Evolutionary conservation across 2,888 invertebrate genomes (phyloP), one percentile per base, ranked within the genome.

Genomic region (Drosophila imparisetae): DNA sequence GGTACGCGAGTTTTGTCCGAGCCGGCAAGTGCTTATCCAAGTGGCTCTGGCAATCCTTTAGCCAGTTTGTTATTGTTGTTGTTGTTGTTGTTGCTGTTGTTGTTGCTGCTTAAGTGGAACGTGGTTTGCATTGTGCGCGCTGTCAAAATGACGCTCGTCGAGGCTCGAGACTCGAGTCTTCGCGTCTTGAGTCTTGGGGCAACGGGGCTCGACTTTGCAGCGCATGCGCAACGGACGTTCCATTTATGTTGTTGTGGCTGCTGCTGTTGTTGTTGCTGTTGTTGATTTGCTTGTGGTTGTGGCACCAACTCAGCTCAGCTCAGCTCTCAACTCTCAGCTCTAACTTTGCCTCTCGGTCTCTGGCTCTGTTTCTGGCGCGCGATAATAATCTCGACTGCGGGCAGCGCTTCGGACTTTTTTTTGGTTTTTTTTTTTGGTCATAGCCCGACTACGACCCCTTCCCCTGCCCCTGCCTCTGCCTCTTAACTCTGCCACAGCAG

Each of bases 131-230:
- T 83, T 89, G 89, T 89, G 85, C 83, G 79, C 78, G 87, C 90
- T 91, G 91, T 91, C 91, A 91, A 91, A 91, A 91, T 91, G 91
- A 92, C 90, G 91, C 90, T 84, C 86, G 71, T 83, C 88, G 77
- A 61, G 67, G 66, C 79, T 80, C 72, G 69, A 60, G 62, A 24
- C 76, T 73, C 38, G 42, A 57, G 57, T 30, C 30, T 57, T 30
- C 38, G 55, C 18, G 45, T 40, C 64, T 40, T 49, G 49, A 18
- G 27, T 27, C 27, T 49, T 27, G 24, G 49, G 36, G 40, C 36
- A 38, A 38, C 63, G 42, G 24, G 42, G 59, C 68, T 69, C 76
- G 72, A 75, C 76, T 76, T 65, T 66, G 78, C 81, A 79, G 78
- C 86, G 76, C 81, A 80, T 79, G 84, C 82, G 82, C 84, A 82